Evolutionary conservation across 2,113 vertebrate genomes (phyloP).

Genomic region (Ramphastos sulfuratus): DNA sequence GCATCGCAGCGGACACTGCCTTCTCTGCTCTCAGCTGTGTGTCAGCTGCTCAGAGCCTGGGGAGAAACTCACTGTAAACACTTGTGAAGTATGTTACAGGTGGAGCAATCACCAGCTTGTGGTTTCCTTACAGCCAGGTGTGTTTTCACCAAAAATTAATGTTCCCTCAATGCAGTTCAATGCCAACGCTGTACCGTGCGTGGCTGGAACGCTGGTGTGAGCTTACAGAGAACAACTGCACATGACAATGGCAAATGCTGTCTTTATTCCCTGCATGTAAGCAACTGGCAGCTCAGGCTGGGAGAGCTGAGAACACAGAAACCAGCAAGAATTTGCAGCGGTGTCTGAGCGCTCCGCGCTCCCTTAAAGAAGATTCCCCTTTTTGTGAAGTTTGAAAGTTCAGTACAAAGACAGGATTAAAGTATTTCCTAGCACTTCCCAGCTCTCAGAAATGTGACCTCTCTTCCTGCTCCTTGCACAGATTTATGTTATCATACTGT

Average conservation of each 20-base stretch:
- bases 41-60: neutral
- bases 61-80: neutral
- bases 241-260: neutral
- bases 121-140: neutral
- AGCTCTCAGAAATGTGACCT: neutral
- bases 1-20: neutral
- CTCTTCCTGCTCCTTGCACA: neutral
- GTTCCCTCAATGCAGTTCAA: neutral
- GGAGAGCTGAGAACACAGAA: conserved; percentile 17
- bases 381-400: neutral
- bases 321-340: neutral
- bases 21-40: neutral
- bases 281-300: neutral
- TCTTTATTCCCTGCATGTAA: neutral
- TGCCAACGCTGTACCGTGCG: neutral
- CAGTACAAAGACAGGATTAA: neutral
- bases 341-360: neutral
- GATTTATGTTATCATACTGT: neutral
- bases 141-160: neutral
- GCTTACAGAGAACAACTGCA: neutral
- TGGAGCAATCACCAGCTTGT: neutral
- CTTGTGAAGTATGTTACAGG: neutral
- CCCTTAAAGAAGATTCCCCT: conserved; percentile 5
- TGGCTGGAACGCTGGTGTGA: neutral
- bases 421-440: neutral